Conservation (phyloP, 2,113 vertebrate genomes). For the Micronycteris hirsuta region DNA sequence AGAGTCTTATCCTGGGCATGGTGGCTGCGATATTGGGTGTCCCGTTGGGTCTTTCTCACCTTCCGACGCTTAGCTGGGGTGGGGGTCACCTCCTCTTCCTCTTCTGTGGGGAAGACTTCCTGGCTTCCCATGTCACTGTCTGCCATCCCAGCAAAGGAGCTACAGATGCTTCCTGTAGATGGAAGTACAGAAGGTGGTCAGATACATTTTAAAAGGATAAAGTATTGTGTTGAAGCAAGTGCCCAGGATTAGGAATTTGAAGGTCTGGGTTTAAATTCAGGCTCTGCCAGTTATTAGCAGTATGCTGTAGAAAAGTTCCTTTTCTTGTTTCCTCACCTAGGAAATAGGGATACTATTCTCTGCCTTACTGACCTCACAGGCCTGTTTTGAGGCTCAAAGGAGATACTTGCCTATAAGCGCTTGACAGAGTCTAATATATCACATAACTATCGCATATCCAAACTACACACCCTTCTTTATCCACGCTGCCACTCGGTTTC, state of each 20-base stretch:
- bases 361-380: neutral
- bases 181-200: conserved; percentile 44
- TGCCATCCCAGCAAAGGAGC: conserved; percentile 73
- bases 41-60: conserved; percentile 80
- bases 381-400: conserved; percentile 25
- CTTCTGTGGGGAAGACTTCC: conserved; percentile 76
- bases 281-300: conserved; percentile 11
- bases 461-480: neutral
- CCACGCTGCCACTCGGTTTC: neutral
- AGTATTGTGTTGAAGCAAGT: neutral
- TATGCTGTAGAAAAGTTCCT: conserved; percentile 8
- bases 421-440: neutral
- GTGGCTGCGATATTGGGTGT: conserved; percentile 76
- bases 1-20: conserved; percentile 77
- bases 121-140: conserved; percentile 76
- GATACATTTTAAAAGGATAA: conserved; percentile 43
- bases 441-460: neutral
- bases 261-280: conserved; percentile 48
- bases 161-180: conserved; percentile 78
- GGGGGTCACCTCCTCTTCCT: conserved; percentile 75
- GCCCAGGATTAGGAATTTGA: conserved; percentile 22
- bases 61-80: conserved; percentile 77
- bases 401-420: neutral
- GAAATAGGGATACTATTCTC: neutral
- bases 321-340: conserved; percentile 39